Conservation (phyloP, 2,113 vertebrate genomes). For the Gobio gobio region DNA sequence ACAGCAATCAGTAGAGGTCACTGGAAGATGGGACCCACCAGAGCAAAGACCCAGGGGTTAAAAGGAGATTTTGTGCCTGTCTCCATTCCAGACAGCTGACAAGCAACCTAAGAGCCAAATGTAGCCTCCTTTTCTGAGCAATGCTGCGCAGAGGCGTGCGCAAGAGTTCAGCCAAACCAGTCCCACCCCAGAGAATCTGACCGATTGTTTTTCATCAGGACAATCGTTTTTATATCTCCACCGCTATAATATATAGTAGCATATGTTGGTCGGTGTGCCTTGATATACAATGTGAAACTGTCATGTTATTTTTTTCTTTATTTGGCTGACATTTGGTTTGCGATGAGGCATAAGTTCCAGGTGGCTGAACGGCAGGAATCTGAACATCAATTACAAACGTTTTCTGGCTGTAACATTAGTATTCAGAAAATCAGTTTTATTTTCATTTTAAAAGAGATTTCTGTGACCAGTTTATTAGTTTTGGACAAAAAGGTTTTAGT, state of each 20-base stretch:
- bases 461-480: neutral
- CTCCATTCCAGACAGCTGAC: conserved; percentile 50
- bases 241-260: conserved; percentile 35
- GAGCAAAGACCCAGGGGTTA: conserved; percentile 30
- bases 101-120: conserved; percentile 51
- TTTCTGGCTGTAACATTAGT: conserved; percentile 2
- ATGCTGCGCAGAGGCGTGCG: conserved; percentile 30
- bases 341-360: conserved; percentile 29
- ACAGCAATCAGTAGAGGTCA: conserved; percentile 12
- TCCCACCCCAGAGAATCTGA: conserved; percentile 43
- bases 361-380: neutral
- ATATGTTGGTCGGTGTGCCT: conserved; percentile 44
- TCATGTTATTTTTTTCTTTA: conserved; percentile 37
- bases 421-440: neutral
- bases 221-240: conserved; percentile 39
- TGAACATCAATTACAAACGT: conserved; percentile 17
- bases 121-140: conserved; percentile 39
- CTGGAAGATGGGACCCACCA: conserved; percentile 27
- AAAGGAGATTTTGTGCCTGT: conserved; percentile 16
- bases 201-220: conserved; percentile 52
- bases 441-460: neutral
- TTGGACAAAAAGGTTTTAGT: too few relatives aligned
- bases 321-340: conserved; percentile 29
- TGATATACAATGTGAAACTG: conserved; percentile 40
- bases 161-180: conserved; percentile 60